Percentiles rank a stretch among this genome's conserved stretches.
Evolutionary conservation across 2,113 vertebrate genomes (phyloP).

Genomic region (Nibea albiflora): DNA sequence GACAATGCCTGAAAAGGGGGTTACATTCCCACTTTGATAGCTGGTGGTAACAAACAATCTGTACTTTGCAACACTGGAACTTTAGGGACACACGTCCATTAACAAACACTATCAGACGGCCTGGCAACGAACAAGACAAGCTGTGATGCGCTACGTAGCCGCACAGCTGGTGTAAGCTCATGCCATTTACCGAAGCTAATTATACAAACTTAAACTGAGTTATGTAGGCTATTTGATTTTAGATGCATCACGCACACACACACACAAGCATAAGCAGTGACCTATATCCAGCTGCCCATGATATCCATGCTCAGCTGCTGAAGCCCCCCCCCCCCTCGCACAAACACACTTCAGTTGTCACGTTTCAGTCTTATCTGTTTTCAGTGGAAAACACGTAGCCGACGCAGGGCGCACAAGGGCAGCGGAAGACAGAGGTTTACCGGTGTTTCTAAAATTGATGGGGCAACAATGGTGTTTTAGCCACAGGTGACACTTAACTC

Average conservation of each 20-base stretch:
- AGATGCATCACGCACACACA: slow-evolving; percentile 2
- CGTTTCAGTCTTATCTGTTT: neutral
- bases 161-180: neutral
- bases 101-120: neutral
- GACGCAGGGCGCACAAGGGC: neutral
- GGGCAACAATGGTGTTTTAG: slow-evolving; percentile 50
- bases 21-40: neutral
- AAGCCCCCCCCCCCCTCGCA: neutral
- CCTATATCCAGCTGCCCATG: slow-evolving; percentile 20
- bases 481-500: slow-evolving; percentile 67
- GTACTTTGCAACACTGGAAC: neutral
- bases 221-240: neutral
- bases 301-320: slow-evolving; percentile 1
- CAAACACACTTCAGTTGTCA: slow-evolving; percentile 17
- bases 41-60: neutral
- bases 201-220: neutral
- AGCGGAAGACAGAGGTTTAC: slow-evolving; percentile 51
- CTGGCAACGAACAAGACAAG: neutral
- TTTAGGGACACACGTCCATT: neutral
- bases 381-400: neutral
- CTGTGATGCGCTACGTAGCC: neutral
- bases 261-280: slow-evolving; percentile 12
- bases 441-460: slow-evolving; percentile 46
- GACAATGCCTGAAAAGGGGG: neutral
- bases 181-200: neutral